These are phyloP conservation scores for Nettapus auritus DNA, from an alignment of 2,113 vertebrate genomes.

Conservation along the genomic window DNA sequence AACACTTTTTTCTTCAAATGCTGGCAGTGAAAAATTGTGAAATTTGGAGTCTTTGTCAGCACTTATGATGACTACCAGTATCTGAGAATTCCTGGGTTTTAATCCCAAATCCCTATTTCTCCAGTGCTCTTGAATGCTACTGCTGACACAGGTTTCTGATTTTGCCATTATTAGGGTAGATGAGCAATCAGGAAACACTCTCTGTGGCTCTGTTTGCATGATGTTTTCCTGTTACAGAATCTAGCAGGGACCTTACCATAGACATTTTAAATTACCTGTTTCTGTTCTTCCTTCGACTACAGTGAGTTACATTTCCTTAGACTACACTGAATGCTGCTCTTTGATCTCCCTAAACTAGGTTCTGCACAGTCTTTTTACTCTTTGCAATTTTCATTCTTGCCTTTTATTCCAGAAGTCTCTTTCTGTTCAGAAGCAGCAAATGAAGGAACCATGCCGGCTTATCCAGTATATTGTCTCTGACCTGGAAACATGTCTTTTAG, in stretches of 20 bases:
- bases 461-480: not conserved
- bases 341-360: rapidly evolving
- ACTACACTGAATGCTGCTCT: not conserved
- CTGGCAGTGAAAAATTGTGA: not conserved
- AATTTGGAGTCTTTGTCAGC: not conserved
- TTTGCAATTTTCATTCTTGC: not conserved
- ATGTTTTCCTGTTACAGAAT: too few relatives aligned
- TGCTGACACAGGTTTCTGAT: too few relatives aligned
- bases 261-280: rapidly evolving
- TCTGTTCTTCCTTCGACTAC: not conserved
- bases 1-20: not conserved
- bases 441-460: not conserved
- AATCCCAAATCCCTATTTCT: not conserved
- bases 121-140: not conserved
- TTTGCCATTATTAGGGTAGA: too few relatives aligned
- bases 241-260: too few relatives aligned
- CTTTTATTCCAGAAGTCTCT: not conserved
- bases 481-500: not conserved
- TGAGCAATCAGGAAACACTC: not conserved
- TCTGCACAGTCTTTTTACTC: rapidly evolving
- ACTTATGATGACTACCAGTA: not conserved
- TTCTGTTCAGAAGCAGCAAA: not conserved
- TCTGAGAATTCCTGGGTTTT: not conserved
- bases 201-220: rapidly evolving
- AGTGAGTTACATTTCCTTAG: not conserved